Conservation (phyloP, 2,113 vertebrate species). For the Chloebia gouldiae region DNA sequence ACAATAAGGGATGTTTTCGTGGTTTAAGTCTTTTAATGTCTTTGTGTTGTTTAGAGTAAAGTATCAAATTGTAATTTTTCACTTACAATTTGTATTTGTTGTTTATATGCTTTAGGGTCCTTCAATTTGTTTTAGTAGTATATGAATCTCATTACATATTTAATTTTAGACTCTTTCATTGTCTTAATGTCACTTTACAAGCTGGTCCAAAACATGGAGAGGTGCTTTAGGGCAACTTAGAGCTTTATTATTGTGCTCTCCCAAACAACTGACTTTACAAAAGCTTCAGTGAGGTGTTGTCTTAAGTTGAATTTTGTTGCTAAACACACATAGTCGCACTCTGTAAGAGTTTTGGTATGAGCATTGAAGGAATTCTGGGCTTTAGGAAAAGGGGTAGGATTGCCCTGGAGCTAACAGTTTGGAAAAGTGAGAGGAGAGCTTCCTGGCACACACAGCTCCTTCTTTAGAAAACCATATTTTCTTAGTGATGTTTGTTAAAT, state of each 20-base stretch:
- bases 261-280: not conserved
- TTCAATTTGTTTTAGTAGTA: not conserved
- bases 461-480: not conserved
- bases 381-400: not conserved
- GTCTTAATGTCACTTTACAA: not conserved
- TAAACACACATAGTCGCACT: not conserved
- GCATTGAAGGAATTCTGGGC: not conserved
- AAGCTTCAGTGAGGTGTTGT: not conserved
- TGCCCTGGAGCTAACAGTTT: accelerated
- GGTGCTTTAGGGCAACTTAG: not conserved
- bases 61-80: not conserved
- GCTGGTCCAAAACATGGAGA: not conserved
- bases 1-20: not conserved
- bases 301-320: not conserved
- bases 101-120: accelerated
- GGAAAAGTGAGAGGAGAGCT: not conserved
- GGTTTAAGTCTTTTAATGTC: not conserved
- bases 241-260: not conserved
- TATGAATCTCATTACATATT: not conserved
- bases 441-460: not conserved
- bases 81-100: not conserved
- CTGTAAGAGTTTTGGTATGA: not conserved
- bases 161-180: not conserved
- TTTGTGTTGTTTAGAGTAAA: not conserved
- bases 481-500: not conserved